Base-by-base conservation (phyloP, 2,797 vertebrate genomes). In the Podarcis siculus region DNA sequence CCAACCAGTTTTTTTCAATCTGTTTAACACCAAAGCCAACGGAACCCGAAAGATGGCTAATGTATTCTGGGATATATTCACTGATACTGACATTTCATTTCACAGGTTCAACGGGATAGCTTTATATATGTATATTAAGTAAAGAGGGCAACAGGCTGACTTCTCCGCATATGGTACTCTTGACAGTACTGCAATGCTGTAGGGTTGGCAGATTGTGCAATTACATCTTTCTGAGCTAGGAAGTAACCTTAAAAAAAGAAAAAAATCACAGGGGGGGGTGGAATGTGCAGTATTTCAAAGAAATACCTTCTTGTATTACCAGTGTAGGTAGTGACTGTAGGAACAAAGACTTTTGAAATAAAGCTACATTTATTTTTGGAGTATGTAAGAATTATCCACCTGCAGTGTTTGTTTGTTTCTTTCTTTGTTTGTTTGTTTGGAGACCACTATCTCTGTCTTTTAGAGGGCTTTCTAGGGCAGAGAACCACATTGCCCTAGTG, bases 181-280 rank as follows among this genome's bases (percentile, higher is more conserved):
- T 93, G 91, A 95, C 77, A 89, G 89, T 83, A 91, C 58, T 87
- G 86, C 55, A 86, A 0, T 81, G 91, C 89, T 94, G 82, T 89
- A 94, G 92, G 90, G 77, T 87, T 93, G 89, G 87, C 95, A 96
- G 95, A 95, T 95, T 95, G 95, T 94, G 89, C 81, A 95, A 91
- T 95, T 94, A 94, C n/a, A 89, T 82, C 82, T 92, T 93, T 95
- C 86, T 87, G 90, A 93, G 86, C 78, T 89, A 73, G 82, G 83
- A 95, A 92, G 45, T 93, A 95, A 95, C 91, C 88, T 95, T 94
- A 93, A 17, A 27, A 32, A 87, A 86, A 37, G 37, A 4, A 90
- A 89, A 90, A 79, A 91, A 27, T 88, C 2, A 76, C 82, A 58
- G 64, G 8, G 89, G 71, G 55, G 75, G 32, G 85, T 86, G 80